A percentile compares a stretch with the other conserved stretches of the same genome.
Evolutionary conservation across 1,140 invertebrate species (phyloP).

Genomic region (Caenorhabditis elegans): DNA sequence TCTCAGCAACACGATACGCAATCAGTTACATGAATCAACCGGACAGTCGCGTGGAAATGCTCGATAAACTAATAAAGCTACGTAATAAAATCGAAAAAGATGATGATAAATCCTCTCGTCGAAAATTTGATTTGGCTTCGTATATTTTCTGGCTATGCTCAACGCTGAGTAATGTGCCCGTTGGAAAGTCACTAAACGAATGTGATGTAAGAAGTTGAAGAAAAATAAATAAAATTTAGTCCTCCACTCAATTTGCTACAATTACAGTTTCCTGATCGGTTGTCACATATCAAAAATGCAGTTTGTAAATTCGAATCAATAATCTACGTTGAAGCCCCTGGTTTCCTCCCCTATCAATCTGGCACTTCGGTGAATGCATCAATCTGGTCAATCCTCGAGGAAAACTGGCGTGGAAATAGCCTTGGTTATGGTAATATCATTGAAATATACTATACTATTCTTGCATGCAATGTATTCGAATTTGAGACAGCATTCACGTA

Average conservation of each 20-base stretch:
- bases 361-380: background rate
- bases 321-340: background rate
- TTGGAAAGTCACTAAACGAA: background rate
- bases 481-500: no score
- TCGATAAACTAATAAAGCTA: background rate
- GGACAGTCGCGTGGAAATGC: background rate
- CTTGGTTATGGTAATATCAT: no score
- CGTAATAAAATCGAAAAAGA: background rate
- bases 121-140: background rate
- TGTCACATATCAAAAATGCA: background rate
- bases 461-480: background rate
- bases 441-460: no score
- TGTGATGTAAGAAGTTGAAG: background rate
- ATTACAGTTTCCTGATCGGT: conserved; percentile 3
- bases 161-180: background rate
- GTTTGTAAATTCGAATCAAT: background rate
- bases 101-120: background rate
- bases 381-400: background rate
- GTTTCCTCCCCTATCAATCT: background rate
- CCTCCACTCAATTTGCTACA: no score
- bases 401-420: no score
- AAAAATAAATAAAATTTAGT: no score
- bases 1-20: background rate
- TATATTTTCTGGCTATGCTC: background rate
- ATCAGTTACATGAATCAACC: background rate